phyloP scores from a whole-genome alignment of 2,113 vertebrate species.

The Rhinolophus sinicus region DNA sequence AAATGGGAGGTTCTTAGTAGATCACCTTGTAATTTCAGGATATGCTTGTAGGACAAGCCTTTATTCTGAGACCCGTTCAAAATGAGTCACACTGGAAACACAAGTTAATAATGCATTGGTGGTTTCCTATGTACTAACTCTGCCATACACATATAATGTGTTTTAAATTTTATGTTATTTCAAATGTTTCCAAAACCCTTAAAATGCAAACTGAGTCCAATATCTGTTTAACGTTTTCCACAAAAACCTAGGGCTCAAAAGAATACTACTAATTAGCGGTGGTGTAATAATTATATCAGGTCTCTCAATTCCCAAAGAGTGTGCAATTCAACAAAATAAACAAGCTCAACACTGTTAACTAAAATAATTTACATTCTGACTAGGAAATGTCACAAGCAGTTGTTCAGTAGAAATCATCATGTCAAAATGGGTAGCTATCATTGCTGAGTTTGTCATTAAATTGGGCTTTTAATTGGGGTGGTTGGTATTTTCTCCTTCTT shows the following conservation, averaged over 20 bases:
- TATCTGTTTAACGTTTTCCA: neutral
- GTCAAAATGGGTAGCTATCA: neutral
- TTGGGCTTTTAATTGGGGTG: neutral
- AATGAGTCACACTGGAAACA: slow-evolving; percentile 4
- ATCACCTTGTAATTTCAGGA: neutral
- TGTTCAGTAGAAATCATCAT: neutral
- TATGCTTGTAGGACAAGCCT: neutral
- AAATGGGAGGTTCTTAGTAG: neutral
- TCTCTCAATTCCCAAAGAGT: slow-evolving; percentile 21
- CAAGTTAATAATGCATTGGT: neutral
- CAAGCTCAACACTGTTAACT: slow-evolving; percentile 40
- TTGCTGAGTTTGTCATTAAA: neutral
- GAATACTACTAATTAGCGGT: neutral
- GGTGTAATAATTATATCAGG: neutral
- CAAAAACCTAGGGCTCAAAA: neutral
- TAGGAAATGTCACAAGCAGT: neutral
- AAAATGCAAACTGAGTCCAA: neutral
- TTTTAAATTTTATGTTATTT: slow-evolving; percentile 42
- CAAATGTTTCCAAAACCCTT: slow-evolving; percentile 39
- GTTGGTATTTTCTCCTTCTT: neutral
- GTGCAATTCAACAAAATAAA: slow-evolving; percentile 35
- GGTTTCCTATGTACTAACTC: neutral
- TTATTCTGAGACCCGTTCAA: neutral
- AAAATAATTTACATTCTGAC: slow-evolving; percentile 51
- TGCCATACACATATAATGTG: too few species aligned